These are phyloP conservation scores for Sesia bembeciformis DNA, from an alignment of 2,888 invertebrate genomes.

Conservation along the genomic window DNA sequence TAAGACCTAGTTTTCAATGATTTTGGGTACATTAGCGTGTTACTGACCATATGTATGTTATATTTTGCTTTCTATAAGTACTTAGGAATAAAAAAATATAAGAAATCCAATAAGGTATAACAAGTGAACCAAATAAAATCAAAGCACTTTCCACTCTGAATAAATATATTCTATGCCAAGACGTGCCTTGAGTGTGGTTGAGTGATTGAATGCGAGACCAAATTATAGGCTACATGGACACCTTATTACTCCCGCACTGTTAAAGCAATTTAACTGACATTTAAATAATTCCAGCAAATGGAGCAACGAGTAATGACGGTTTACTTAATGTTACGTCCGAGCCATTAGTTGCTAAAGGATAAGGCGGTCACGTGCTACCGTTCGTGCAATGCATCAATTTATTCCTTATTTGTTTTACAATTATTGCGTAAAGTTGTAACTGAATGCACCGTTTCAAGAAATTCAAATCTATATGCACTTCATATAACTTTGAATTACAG, in stretches of 20 bases:
- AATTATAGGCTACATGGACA: conserved; percentile 63
- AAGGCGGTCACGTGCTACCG: conserved; percentile 4
- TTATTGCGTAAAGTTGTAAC: too few relatives aligned
- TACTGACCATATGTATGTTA: too few relatives aligned
- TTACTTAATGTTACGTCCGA: conserved; percentile 30
- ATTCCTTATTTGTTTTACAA: not conserved
- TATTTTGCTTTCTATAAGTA: too few relatives aligned
- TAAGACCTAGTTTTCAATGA: too few relatives aligned
- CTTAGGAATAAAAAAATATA: too few relatives aligned
- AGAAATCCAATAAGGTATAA: too few relatives aligned
- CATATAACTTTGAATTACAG: too few relatives aligned
- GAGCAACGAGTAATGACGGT: conserved; percentile 44
- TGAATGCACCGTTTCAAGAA: too few relatives aligned
- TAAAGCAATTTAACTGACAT: conserved; percentile 72
- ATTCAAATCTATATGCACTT: too few relatives aligned
- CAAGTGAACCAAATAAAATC: not conserved
- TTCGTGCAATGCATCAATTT: not conserved
- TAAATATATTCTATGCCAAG: conserved; percentile 19
- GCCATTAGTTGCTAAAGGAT: conserved; percentile 1
- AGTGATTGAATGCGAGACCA: conserved; percentile 66
- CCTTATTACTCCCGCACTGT: conserved; percentile 68
- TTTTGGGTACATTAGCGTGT: too few relatives aligned
- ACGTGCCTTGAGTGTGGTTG: conserved; percentile 29
- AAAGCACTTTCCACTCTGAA: not conserved
- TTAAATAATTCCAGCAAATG: conserved; percentile 67